Conservation (phyloP, 1,140 invertebrate genomes). For the Tetranychus urticae region DNA sequence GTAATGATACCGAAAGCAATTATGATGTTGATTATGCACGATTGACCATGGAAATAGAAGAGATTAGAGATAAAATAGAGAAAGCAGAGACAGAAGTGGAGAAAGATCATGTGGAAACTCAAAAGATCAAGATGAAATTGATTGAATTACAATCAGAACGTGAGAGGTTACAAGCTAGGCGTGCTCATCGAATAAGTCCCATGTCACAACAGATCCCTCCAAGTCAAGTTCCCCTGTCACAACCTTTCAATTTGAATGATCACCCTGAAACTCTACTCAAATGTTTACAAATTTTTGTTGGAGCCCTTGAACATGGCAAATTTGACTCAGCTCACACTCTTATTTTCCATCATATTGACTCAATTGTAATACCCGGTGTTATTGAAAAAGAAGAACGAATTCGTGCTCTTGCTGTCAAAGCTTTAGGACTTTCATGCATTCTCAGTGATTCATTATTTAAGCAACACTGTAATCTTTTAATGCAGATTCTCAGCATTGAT, state of each 20-base stretch:
- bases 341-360: background rate
- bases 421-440: background rate
- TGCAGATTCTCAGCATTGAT: background rate
- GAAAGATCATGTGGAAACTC: background rate
- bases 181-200: background rate
- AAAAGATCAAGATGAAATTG: background rate
- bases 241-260: background rate
- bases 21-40: background rate
- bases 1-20: background rate
- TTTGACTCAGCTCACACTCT: background rate
- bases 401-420: background rate
- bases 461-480: background rate
- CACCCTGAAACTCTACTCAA: background rate
- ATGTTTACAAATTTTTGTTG: constrained; percentile 4
- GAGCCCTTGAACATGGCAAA: constrained; percentile 1
- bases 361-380: constrained; percentile 1
- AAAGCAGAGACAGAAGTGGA: background rate
- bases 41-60: background rate
- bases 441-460: background rate
- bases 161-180: background rate
- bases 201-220: background rate
- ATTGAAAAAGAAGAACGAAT: background rate
- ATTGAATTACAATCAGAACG: background rate
- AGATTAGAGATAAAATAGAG: background rate
- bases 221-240: background rate